Evolutionary conservation across 2,797 vertebrate species (phyloP), one percentile per base, ranked within the genome.

Genomic region (Sebastes cheni): DNA sequence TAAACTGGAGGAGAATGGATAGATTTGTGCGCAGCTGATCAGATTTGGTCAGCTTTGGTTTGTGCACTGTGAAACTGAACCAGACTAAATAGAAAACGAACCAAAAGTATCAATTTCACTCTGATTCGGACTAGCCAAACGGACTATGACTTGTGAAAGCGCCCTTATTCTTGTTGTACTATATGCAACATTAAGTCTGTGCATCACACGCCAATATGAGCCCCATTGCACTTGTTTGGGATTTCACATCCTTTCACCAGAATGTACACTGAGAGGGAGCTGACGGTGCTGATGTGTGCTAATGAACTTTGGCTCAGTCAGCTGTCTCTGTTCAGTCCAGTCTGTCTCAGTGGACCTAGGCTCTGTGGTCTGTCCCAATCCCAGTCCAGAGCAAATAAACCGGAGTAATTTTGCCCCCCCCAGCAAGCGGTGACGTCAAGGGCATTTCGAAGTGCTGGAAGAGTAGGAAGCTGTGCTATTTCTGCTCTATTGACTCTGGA

Each of bases 381-480:
- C 54, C 13, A 32, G 72, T 84, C 81, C 82, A 83, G 80, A 42
- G 67, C 60, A 85, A 91, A 92, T 79, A 82, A 85, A 90, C 50
- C 3, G 27, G 82, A 77, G 52, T 42, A 77, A 59, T 75, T 78
- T 60, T 72, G 46, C 42, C 68, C 75, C 36, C 60, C 58, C 20
- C 8, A 67, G 61, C 81, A 54, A 59, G 36, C 39, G 20, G 32
- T 91, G 84, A 89, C 55, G 52, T 90, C 79, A 86, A 39, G 65
- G 50, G 30, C 59, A 71, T 86, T 80, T 68, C 81, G 76, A 88
- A 77, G 66, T 56, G 79, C 81, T 88, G 81, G 79, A 91, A 75
- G 79, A 71, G 64, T 56, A 83, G 90, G 84, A 92, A 88, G 78
- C 75, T 59, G 79, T 69, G 75, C 86, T 93, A 86, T 93, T 95